phyloP scores from a whole-genome alignment of 1,140 invertebrate species.

The Hydropsyche tenuis region DNA sequence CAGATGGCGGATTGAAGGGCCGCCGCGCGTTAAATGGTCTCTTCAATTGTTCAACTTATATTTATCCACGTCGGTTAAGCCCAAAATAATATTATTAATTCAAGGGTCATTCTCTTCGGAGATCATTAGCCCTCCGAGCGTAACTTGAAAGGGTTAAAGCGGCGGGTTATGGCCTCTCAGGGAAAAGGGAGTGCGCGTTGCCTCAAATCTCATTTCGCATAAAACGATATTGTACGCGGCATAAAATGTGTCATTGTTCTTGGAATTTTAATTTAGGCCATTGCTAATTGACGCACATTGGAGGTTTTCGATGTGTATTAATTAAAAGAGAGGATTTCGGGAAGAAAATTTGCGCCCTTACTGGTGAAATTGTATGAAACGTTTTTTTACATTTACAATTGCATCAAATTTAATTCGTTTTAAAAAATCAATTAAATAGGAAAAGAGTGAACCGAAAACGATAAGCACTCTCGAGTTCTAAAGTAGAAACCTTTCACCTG shows the following conservation, averaged over 20 bases:
- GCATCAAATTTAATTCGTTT: too few relatives aligned
- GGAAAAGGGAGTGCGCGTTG: slow-evolving; percentile 3
- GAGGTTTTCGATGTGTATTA: too few relatives aligned
- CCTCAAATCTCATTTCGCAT: slow-evolving; percentile 26
- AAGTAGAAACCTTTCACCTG: slow-evolving; percentile 30
- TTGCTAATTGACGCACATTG: too few relatives aligned
- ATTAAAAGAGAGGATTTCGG: too few relatives aligned
- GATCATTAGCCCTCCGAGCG: slow-evolving; percentile 47
- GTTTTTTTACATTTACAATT: too few relatives aligned
- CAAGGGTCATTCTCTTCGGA: slow-evolving; percentile 50
- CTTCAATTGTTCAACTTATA: slow-evolving; percentile 36
- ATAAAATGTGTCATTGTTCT: slow-evolving; percentile 9
- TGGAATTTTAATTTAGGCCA: neutral
- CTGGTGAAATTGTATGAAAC: too few relatives aligned
- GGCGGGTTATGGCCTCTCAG: slow-evolving; percentile 39
- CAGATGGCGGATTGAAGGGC: neutral
- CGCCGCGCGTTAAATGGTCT: slow-evolving; percentile 18
- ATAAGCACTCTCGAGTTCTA: slow-evolving; percentile 11
- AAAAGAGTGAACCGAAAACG: too few relatives aligned
- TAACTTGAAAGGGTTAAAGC: slow-evolving; percentile 48
- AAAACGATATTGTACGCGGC: neutral
- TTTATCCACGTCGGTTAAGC: slow-evolving; percentile 44
- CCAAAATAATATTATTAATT: slow-evolving; percentile 50
- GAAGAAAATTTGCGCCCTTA: too few relatives aligned
- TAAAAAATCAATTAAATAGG: too few relatives aligned